These are phyloP conservation scores for Embidobia sp. DNA, from an alignment of 2,888 invertebrate genomes.

Conservation along the genomic window DNA sequence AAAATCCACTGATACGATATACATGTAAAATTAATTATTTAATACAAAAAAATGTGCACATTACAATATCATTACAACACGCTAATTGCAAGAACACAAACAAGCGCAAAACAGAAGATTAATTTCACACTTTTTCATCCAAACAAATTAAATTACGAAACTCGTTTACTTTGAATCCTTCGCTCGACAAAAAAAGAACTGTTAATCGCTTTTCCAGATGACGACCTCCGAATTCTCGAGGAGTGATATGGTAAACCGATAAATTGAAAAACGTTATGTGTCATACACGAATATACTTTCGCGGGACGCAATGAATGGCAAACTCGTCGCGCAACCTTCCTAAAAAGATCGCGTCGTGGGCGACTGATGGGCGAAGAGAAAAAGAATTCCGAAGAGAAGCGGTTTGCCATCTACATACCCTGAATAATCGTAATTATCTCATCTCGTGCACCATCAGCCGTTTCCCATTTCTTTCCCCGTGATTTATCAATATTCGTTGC, in stretches of 20 bases:
- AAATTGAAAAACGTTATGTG: constrained; percentile 23
- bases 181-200: no score
- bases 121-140: no score
- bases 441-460: constrained; percentile 24
- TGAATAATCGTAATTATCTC: constrained; percentile 48
- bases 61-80: no score
- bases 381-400: constrained; percentile 64
- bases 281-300: constrained; percentile 67
- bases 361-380: constrained; percentile 62
- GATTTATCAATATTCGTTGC: constrained; percentile 30
- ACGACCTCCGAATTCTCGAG: constrained; percentile 14
- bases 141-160: no score
- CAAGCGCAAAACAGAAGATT: no score
- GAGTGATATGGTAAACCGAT: constrained; percentile 3
- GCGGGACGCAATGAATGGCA: constrained; percentile 62
- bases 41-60: no score
- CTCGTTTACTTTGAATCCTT: no score
- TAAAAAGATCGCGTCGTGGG: constrained; percentile 71
- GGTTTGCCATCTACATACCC: constrained; percentile 45
- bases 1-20: no score
- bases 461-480: constrained; percentile 30
- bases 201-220: not conserved
- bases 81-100: no score
- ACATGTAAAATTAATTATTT: no score
- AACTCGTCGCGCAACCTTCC: constrained; percentile 68